phyloP scores from a whole-genome alignment of 2,888 invertebrate genomes.

The Syrphus vitripennis region DNA sequence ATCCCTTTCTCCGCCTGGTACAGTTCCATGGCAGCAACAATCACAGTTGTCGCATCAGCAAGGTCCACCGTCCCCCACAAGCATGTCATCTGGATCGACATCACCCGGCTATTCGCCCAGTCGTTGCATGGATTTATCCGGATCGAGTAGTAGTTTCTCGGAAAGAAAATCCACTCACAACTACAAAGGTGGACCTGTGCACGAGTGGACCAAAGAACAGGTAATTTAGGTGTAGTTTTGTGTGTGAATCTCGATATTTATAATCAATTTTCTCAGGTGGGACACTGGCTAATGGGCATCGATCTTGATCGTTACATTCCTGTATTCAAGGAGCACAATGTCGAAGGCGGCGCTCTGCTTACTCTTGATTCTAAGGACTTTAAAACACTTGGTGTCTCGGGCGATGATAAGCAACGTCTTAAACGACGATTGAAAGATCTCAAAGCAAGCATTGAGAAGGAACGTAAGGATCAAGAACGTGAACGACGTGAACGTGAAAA shows the following conservation, averaged over 20 bases:
- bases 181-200: slow-evolving; percentile 86
- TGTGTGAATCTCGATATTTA: not conserved
- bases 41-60: slow-evolving; percentile 81
- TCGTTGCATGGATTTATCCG: slow-evolving; percentile 82
- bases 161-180: slow-evolving; percentile 85
- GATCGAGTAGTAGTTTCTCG: slow-evolving; percentile 85
- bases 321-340: slow-evolving; percentile 93
- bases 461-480: slow-evolving; percentile 90
- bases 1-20: slow-evolving; percentile 84
- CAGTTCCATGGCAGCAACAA: slow-evolving; percentile 84
- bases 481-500: slow-evolving; percentile 92
- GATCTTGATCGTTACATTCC: slow-evolving; percentile 94
- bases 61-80: slow-evolving; percentile 85
- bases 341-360: slow-evolving; percentile 92
- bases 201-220: slow-evolving; percentile 90
- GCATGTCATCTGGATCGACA: slow-evolving; percentile 84
- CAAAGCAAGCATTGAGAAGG: slow-evolving; percentile 87
- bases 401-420: slow-evolving; percentile 91
- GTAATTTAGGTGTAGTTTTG: slow-evolving; percentile 79
- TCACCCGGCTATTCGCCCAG: slow-evolving; percentile 82
- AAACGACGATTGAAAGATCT: slow-evolving; percentile 94
- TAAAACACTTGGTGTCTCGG: slow-evolving; percentile 90
- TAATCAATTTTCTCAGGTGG: slow-evolving; percentile 84
- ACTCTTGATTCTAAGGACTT: slow-evolving; percentile 95
- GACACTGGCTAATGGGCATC: slow-evolving; percentile 93